Base-by-base conservation (phyloP, 2,888 invertebrate species). In the Teleiodes luculella region DNA sequence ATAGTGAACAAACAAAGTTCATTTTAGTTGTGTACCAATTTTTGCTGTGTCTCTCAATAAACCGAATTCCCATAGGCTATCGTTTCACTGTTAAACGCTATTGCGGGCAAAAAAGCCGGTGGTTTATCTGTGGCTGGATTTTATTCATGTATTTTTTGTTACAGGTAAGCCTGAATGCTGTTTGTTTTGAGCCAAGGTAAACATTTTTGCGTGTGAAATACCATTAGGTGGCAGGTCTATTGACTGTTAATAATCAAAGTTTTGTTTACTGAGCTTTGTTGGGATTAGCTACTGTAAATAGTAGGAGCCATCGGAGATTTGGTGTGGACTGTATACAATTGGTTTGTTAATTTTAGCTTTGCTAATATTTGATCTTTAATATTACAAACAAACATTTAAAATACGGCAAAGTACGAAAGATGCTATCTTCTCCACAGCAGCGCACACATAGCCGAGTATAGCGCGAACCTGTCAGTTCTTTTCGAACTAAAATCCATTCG, bases 111-210 rank as follows among this genome's bases (percentile, higher is more conserved):
- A 41, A 48, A 48, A 48, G 11, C 33, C 48, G 35, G 20, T 48
- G 48, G 14, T 48, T 48, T 48, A 48, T 48, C 48, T 48, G 35
- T 46, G 20, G 31, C 46, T 3, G 31, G 46, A 1, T 46, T 46
- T 46, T 31, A 33, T 30, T 43, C 47, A 65, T 64, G 60, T 59
- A 33, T 73, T 67, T 65, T 64, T 74, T 76, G 65, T 72, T 74
- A 16, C 76, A 77, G 78, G 78, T 78, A 65, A 65, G 67, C 49
- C 53, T 60, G 65, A 63, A 58, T 61, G 58, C 60, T 47, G 48
- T 60, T 52, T 56, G 53, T 33, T 33, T 33, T 62, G 58, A 55
- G 24, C 24, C 24, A 55, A 63, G 61, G 60, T 67, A 41, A 41
- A 41, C 47, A 33, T 33, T 11, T 33, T 33, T n/a, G 33, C 33